Conservation (phyloP, 2,113 vertebrate species). For the Cyprinodon variegatus region DNA sequence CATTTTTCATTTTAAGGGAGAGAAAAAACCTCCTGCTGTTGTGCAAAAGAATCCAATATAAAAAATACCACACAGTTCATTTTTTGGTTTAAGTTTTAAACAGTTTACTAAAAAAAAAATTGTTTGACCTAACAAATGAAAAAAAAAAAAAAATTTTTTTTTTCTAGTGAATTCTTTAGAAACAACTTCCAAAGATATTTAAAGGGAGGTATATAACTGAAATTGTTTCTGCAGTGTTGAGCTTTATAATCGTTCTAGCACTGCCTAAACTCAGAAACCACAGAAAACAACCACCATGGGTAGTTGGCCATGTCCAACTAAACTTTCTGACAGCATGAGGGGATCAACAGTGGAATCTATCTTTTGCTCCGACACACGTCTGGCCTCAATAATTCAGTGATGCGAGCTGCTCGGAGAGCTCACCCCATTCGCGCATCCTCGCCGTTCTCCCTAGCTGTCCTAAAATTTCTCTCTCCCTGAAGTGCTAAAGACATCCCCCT, state of each 20-base stretch:
- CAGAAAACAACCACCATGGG: conserved; percentile 47
- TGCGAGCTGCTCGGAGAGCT: conserved; percentile 49
- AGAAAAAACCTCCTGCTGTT: not conserved
- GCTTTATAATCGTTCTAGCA: conserved; percentile 1
- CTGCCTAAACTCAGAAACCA: conserved; percentile 31
- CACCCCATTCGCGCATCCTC: conserved; percentile 22
- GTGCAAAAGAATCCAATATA: not conserved
- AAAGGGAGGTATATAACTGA: not conserved
- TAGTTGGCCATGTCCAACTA: conserved; percentile 55
- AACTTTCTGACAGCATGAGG: conserved; percentile 68
- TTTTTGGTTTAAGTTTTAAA: not conserved
- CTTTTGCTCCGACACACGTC: conserved; percentile 60
- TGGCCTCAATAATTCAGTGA: conserved; percentile 71
- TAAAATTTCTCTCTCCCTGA: conserved; percentile 21
- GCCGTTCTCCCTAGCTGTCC: conserved; percentile 29
- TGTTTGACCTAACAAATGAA: not conserved
- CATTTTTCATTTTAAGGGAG: not conserved
- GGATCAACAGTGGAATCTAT: conserved; percentile 65
- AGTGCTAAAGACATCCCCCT: conserved; percentile 1
- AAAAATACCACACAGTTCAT: not conserved
- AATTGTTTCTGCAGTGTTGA: not conserved
- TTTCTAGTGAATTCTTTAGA: not conserved
- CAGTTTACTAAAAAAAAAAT: not conserved
- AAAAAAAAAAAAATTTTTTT: no score
- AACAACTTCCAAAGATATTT: not conserved